Conservation (phyloP, 2,888 invertebrate species). For the Dorcus hopei region DNA sequence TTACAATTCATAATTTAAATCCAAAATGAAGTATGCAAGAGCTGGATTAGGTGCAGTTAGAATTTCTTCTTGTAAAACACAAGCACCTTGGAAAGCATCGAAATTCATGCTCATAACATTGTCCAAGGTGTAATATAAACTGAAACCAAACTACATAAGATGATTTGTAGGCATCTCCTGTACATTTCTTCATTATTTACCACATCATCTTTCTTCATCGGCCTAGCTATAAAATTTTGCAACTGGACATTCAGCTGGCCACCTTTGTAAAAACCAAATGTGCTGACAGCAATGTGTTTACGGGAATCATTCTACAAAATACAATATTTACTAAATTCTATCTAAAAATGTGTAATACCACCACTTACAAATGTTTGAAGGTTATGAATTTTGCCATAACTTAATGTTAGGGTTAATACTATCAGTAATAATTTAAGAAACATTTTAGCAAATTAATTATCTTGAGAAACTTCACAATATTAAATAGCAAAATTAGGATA, state of each 20-base stretch:
- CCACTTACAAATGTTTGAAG: constrained; percentile 58
- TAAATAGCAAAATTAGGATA: no score
- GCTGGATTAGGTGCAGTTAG: constrained; percentile 61
- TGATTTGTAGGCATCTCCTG: neutral
- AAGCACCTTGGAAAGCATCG: constrained; percentile 75
- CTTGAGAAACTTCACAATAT: no score
- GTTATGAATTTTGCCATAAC: constrained; percentile 54
- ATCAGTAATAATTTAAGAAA: constrained; percentile 4
- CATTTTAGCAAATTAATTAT: neutral
- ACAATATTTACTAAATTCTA: neutral
- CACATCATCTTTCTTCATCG: constrained; percentile 57
- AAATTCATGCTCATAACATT: constrained; percentile 86
- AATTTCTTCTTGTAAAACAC: constrained; percentile 64
- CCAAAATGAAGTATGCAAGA: constrained; percentile 73
- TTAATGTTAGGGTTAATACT: constrained; percentile 11
- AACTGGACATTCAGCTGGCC: constrained; percentile 77
- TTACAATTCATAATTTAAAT: constrained; percentile 66
- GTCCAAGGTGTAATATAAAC: constrained; percentile 80
- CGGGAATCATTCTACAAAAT: constrained; percentile 71
- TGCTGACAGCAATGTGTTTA: constrained; percentile 77
- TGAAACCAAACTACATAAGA: constrained; percentile 76
- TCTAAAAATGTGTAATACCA: neutral
- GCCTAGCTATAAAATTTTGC: constrained; percentile 66
- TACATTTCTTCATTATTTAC: constrained; percentile 47
- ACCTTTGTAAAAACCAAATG: constrained; percentile 84